Evolutionary conservation across 1,140 invertebrate genomes (phyloP).

Genomic region (Thaumatotibia leucotreta): DNA sequence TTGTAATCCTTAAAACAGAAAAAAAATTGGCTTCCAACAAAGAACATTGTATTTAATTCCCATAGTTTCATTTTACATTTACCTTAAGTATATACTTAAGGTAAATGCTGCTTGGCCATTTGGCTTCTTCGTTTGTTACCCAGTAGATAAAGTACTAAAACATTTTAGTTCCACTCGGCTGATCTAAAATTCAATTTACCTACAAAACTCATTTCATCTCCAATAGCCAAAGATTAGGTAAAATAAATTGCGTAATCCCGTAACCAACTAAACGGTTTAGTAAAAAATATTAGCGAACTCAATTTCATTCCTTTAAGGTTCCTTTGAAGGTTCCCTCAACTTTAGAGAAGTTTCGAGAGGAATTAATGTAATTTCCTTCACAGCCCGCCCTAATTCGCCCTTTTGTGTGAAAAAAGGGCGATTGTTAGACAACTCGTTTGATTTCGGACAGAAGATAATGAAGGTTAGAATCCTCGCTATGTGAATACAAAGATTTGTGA

Average conservation of each 20-base stretch:
- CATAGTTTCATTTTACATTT: no score
- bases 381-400: neutral
- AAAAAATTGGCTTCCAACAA: no score
- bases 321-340: neutral
- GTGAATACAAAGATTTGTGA: neutral
- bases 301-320: neutral
- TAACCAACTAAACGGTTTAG: neutral
- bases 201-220: neutral
- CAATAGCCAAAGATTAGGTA: neutral
- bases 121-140: no score
- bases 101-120: no score
- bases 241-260: neutral
- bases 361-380: conserved; percentile 6
- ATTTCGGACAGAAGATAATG: neutral
- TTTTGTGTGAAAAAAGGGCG: conserved; percentile 4
- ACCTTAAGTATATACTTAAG: no score
- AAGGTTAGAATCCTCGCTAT: neutral
- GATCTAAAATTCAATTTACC: neutral
- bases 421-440: conserved; percentile 10
- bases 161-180: neutral
- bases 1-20: no score
- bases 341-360: neutral
- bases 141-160: no score
- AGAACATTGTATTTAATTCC: no score
- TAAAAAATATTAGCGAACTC: neutral